These are phyloP conservation scores for Drosophila erecta DNA, from an alignment of 1,140 invertebrate genomes.

Conservation along the genomic window DNA sequence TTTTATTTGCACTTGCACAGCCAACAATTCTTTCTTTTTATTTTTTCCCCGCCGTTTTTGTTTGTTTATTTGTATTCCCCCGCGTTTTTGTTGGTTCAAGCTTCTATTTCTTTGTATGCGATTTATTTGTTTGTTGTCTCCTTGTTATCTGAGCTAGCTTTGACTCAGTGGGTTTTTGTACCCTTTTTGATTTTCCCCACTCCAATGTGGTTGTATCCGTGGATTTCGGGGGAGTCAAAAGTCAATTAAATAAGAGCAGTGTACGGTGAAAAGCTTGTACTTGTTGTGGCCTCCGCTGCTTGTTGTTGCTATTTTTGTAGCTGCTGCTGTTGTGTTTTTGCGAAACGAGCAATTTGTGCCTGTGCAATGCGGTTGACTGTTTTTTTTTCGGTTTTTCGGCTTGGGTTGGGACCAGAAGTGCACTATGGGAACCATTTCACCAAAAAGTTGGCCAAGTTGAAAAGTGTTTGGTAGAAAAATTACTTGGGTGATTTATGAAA, in stretches of 20 bases:
- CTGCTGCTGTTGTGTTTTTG: constrained; percentile 41
- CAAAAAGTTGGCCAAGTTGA: constrained; percentile 35
- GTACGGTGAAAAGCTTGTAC: constrained; percentile 73
- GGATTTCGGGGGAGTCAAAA: constrained; percentile 76
- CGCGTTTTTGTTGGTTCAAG: constrained; percentile 38
- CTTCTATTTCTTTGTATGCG: constrained; percentile 71
- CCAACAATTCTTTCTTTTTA: constrained; percentile 50
- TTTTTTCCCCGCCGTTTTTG: constrained; percentile 30
- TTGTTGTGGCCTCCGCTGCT: constrained; percentile 50
- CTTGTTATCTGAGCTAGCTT: constrained; percentile 77
- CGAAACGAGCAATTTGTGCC: constrained; percentile 78
- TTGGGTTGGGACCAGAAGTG: constrained; percentile 47
- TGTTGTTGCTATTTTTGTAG: constrained; percentile 31
- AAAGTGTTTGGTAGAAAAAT: constrained; percentile 50
- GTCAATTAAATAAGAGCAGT: constrained; percentile 84
- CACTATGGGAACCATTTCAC: constrained; percentile 80
- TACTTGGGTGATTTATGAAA: constrained; percentile 69
- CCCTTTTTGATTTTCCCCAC: constrained; percentile 16
- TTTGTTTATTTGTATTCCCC: constrained; percentile 49
- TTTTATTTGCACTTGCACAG: constrained; percentile 82
- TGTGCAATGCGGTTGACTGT: constrained; percentile 50
- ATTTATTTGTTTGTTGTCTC: constrained; percentile 83
- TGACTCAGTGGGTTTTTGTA: constrained; percentile 11
- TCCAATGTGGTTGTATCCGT: constrained; percentile 17
- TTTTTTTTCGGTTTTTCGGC: constrained; percentile 18